Conservation (phyloP, 2,113 vertebrate species). For the Nibea albiflora region DNA sequence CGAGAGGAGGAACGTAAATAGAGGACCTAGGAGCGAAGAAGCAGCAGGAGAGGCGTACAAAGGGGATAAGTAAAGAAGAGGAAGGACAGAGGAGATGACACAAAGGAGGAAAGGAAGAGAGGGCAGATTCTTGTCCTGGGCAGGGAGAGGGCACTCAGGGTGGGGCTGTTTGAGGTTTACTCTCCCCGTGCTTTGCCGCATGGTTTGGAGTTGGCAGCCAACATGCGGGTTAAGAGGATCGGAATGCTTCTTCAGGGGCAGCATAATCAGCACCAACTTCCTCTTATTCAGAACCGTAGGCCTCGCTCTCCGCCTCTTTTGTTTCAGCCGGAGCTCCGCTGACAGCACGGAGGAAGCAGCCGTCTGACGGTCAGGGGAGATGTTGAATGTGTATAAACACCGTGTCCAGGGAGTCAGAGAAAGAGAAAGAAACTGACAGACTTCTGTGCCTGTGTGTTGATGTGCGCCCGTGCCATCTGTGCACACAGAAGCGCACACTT, state of each 20-base stretch:
- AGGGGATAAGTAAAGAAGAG: not conserved
- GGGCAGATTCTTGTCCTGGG: conserved; percentile 26
- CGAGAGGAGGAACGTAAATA: not conserved
- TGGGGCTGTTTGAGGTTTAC: conserved; percentile 54
- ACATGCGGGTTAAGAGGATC: conserved; percentile 67
- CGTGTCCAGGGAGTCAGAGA: conserved; percentile 38
- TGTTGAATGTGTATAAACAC: conserved; percentile 73
- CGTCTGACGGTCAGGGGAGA: conserved; percentile 69
- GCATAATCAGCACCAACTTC: conserved; percentile 83
- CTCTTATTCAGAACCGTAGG: conserved; percentile 76
- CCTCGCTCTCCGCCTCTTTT: conserved; percentile 76
- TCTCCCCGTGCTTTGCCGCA: conserved; percentile 27
- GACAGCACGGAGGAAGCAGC: conserved; percentile 80
- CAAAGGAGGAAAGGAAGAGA: conserved; percentile 19
- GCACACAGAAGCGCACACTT: conserved; percentile 47
- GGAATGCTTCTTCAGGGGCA: conserved; percentile 80
- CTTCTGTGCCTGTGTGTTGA: conserved; percentile 54
- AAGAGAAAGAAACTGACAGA: conserved; percentile 48
- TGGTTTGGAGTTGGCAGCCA: conserved; percentile 62
- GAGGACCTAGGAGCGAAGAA: not conserved
- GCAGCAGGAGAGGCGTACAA: not conserved
- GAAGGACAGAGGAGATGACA: not conserved
- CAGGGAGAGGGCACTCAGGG: conserved; percentile 50
- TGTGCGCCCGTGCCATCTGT: conserved; percentile 49
- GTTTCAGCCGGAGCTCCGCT: conserved; percentile 72